These are phyloP conservation scores for Falco berigora DNA, from an alignment of 2,797 vertebrate genomes.

Conservation along the genomic window DNA sequence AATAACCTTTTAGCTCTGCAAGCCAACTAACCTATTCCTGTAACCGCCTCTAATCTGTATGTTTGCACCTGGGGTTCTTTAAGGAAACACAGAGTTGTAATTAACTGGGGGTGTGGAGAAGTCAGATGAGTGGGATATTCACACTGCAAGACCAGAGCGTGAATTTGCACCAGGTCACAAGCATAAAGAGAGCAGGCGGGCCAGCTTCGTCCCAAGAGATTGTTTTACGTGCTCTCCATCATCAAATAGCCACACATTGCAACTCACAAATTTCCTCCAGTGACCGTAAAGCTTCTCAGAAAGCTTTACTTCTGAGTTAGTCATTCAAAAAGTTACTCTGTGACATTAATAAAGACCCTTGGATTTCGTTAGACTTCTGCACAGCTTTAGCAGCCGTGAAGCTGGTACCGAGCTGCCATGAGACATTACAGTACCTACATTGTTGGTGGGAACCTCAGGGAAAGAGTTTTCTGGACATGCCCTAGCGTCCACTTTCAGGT, in stretches of 20 bases:
- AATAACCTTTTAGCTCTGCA: conserved; percentile 57
- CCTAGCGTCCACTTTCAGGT: conserved; percentile 48
- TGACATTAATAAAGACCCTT: conserved; percentile 2
- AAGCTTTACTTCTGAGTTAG: conserved; percentile 1
- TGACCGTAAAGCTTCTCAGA: conserved; percentile 11
- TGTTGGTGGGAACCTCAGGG: conserved; percentile 40
- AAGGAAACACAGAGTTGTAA: conserved; percentile 59
- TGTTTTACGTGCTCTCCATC: neutral
- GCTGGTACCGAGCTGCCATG: conserved; percentile 17
- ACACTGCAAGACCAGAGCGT: neutral
- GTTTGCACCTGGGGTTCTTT: conserved; percentile 61
- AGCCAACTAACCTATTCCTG: conserved; percentile 51
- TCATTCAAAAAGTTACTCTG: neutral
- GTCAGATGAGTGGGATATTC: conserved; percentile 60
- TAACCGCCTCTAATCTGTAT: conserved; percentile 41
- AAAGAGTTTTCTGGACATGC: conserved; percentile 52
- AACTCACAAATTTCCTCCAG: conserved; percentile 14
- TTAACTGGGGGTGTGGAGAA: conserved; percentile 48
- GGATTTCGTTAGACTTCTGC: neutral
- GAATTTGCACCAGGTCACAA: conserved; percentile 41
- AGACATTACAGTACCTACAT: conserved; percentile 17
- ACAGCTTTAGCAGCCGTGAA: neutral
- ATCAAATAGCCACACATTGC: conserved; percentile 15
- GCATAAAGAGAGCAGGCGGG: neutral
- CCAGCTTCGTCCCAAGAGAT: conserved; percentile 9